Evolutionary conservation across 2,113 vertebrate species (phyloP), one percentile per base, ranked within the genome.

Genomic region (Tamias sibiricus): DNA sequence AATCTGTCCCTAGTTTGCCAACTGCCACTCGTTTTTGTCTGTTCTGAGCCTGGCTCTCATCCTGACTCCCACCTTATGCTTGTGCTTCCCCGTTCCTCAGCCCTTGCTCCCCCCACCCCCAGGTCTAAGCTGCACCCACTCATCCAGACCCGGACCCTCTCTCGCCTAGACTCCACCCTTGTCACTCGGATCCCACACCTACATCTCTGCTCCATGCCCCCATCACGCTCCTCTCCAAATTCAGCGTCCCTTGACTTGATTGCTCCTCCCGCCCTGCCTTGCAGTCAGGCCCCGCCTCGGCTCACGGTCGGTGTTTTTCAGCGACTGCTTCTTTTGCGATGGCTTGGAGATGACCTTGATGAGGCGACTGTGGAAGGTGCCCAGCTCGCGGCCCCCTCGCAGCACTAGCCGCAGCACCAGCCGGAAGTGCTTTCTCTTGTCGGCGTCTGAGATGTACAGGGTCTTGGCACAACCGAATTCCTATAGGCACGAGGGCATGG

Each of bases 291-390:
- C n/a, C 66, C 28, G 28, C 62, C n/a, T 20, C 69, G n/a, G 59
- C 59, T 62, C 98, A 99, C 99, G 49, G 97, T 99, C 99, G 0
- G 99, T 99, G 90, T 99, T 99, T 98, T 99, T 99, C 99, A 99
- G 99, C 0, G 99, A 99, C 98, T 99, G 99, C 96, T 99, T 99
- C 98, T 99, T 99, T 99, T 99, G 99, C 0, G 99, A 99, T 0
- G 99, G 99, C 97, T 99, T 99, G 92, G 99, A 99, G 98, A 99
- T 99, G 93, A 99, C 99, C 97, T 99, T 99, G 98, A 99, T 99
- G 98, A 99, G 98, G 96, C 98, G 98, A 98, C 99, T 99, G 98
- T 99, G 99, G 97, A 99, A 99, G 0, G 99, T 99, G 40, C 99
- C 99, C 0, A 99, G 99, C 97, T 99, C 99, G 97, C 99, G 99